Percentiles rank a stretch among this genome's conserved stretches.
phyloP scores from a whole-genome alignment of 2,113 vertebrate species.

The Aix galericulata region DNA sequence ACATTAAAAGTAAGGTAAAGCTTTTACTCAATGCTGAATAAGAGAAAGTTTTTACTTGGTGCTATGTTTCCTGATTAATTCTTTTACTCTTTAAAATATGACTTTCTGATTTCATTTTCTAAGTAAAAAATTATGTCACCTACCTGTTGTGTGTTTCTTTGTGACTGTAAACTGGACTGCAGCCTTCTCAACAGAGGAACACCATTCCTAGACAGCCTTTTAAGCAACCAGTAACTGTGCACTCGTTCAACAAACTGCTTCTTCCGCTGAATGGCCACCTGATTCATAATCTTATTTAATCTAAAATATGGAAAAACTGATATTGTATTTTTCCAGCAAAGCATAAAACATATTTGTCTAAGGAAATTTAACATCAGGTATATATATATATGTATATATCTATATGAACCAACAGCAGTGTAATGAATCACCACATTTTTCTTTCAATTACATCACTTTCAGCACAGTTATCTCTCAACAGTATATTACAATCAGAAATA shows the following conservation, averaged over 20 bases:
- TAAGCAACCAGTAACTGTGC: slow-evolving; percentile 96
- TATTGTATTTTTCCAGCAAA: slow-evolving; percentile 59
- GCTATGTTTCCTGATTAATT: neutral
- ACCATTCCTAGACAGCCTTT: slow-evolving; percentile 93
- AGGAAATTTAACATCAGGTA: neutral
- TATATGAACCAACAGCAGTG: neutral
- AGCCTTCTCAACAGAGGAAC: slow-evolving; percentile 92
- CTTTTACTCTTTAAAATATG: neutral
- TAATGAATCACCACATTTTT: neutral
- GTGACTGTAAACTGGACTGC: slow-evolving; percentile 90
- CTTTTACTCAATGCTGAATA: neutral
- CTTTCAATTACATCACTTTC: neutral
- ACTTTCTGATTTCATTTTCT: neutral
- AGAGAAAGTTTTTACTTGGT: neutral
- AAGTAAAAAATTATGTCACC: slow-evolving; percentile 39
- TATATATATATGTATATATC: no score
- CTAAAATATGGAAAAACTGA: slow-evolving; percentile 78
- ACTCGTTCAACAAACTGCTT: slow-evolving; percentile 93
- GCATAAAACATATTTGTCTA: neutral
- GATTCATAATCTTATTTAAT: slow-evolving; percentile 95
- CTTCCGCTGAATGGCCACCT: slow-evolving; percentile 96
- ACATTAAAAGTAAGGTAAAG: neutral
- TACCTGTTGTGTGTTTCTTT: slow-evolving; percentile 90
- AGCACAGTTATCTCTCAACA: neutral
- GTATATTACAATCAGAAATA: neutral